Conservation (phyloP, 1,140 invertebrate species). For the Aphelinus atriplicis region DNA sequence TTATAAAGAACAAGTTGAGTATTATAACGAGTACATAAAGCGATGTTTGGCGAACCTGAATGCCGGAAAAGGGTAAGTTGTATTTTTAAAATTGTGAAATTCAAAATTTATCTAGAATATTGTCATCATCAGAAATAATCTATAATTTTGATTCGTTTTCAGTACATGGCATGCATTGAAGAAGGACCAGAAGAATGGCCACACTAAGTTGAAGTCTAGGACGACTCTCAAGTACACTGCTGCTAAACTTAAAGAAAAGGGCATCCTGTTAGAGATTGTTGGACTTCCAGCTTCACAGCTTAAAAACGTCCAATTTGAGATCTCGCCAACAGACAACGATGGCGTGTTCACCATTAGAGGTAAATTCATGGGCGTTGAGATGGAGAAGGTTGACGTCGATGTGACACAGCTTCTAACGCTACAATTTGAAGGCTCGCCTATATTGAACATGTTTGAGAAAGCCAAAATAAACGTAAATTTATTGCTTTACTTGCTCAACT, state of each 20-base stretch:
- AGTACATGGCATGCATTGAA: slow-evolving; percentile 69
- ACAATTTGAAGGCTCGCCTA: slow-evolving; percentile 81
- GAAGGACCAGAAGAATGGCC: slow-evolving; percentile 64
- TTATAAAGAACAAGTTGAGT: slow-evolving; percentile 81
- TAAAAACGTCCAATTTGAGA: slow-evolving; percentile 84
- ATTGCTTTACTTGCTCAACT: slow-evolving; percentile 79
- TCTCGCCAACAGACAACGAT: slow-evolving; percentile 74
- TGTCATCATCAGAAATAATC: too few relatives aligned
- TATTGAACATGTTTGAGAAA: slow-evolving; percentile 84
- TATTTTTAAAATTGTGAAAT: neutral
- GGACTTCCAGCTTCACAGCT: slow-evolving; percentile 74
- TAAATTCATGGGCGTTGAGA: slow-evolving; percentile 83
- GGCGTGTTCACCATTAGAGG: slow-evolving; percentile 79
- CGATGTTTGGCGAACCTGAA: slow-evolving; percentile 80
- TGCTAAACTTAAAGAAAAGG: slow-evolving; percentile 78
- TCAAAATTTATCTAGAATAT: too few relatives aligned
- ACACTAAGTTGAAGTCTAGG: slow-evolving; percentile 71
- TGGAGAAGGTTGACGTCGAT: slow-evolving; percentile 81
- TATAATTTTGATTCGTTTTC: slow-evolving; percentile 42
- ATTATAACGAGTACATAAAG: slow-evolving; percentile 82
- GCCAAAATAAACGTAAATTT: slow-evolving; percentile 84
- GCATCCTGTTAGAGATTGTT: slow-evolving; percentile 79
- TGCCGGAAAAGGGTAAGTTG: slow-evolving; percentile 71
- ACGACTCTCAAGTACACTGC: slow-evolving; percentile 78
- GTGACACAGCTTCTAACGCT: slow-evolving; percentile 81